phyloP scores from a whole-genome alignment of 2,888 invertebrate genomes.

The Thyatira batis region DNA sequence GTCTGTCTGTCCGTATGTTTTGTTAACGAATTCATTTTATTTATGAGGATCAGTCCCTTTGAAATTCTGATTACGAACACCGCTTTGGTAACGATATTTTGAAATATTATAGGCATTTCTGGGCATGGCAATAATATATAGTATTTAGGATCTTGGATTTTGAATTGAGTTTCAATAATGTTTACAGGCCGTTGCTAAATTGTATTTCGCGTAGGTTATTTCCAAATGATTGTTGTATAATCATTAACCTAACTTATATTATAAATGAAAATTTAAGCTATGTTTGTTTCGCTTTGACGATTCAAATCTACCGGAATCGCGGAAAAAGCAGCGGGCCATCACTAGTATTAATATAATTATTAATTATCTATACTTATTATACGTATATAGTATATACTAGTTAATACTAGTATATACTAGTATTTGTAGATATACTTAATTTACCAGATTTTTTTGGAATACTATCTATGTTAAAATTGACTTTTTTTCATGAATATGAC shows the following conservation, averaged over 20 bases:
- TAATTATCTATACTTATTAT: too few relatives aligned
- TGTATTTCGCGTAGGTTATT: not conserved
- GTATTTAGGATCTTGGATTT: not conserved
- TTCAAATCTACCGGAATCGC: too few relatives aligned
- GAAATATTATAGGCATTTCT: conserved; percentile 32
- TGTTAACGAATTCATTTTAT: conserved; percentile 60
- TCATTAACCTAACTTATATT: not conserved
- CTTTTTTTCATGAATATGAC: not conserved
- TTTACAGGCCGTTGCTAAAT: not conserved
- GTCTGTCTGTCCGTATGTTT: conserved; percentile 43
- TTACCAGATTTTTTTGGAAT: too few relatives aligned
- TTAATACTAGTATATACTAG: too few relatives aligned
- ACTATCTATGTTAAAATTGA: not conserved
- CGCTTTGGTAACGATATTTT: conserved; percentile 23
- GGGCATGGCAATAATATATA: conserved; percentile 34
- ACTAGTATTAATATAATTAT: too few relatives aligned
- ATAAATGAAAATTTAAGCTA: too few relatives aligned
- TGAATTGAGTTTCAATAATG: not conserved
- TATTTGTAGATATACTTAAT: too few relatives aligned
- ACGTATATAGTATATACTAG: too few relatives aligned
- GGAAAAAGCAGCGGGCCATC: too few relatives aligned
- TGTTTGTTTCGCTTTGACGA: too few relatives aligned
- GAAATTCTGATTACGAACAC: conserved; percentile 45
- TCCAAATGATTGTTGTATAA: not conserved
- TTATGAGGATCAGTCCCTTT: conserved; percentile 59